These are phyloP conservation scores for Neodiprion fabricii DNA, from an alignment of 1,140 invertebrate species.

Conservation along the genomic window DNA sequence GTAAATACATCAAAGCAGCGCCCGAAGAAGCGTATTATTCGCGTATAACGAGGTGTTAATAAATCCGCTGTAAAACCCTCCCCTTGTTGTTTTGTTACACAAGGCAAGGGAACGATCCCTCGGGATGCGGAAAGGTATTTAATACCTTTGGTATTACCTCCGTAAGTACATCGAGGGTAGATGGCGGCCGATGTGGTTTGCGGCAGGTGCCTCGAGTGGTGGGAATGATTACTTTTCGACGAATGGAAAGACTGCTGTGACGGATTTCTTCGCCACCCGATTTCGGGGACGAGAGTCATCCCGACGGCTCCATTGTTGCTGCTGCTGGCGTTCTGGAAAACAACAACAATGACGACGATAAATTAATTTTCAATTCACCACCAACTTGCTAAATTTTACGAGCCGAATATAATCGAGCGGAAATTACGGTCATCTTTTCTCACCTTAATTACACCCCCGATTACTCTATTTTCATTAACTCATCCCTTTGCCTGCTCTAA, in stretches of 20 bases:
- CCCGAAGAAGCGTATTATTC: constrained; percentile 5
- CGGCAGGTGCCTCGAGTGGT: constrained; percentile 39
- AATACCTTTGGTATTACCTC: not conserved
- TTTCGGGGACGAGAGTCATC: constrained; percentile 38
- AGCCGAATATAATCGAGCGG: no score
- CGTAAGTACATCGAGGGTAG: constrained; percentile 9
- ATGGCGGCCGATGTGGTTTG: constrained; percentile 21
- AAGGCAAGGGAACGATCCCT: no score
- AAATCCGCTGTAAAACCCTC: no score
- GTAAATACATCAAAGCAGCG: not conserved
- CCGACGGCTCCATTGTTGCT: constrained; percentile 44
- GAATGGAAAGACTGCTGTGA: constrained; percentile 57
- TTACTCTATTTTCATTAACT: no score
- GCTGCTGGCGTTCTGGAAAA: constrained; percentile 44
- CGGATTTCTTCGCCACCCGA: constrained; percentile 36
- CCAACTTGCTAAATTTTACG: no score
- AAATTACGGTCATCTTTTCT: no score
- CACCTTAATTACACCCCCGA: no score
- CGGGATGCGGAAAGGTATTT: not conserved
- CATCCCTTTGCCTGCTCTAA: no score
- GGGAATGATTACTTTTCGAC: constrained; percentile 51
- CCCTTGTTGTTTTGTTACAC: no score
- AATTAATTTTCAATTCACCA: no score
- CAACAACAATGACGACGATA: no score
- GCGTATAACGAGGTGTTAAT: no score